Evolutionary conservation across 2,888 invertebrate genomes (phyloP), one percentile per base, ranked within the genome.

Genomic region (Crioceris asparagi): DNA sequence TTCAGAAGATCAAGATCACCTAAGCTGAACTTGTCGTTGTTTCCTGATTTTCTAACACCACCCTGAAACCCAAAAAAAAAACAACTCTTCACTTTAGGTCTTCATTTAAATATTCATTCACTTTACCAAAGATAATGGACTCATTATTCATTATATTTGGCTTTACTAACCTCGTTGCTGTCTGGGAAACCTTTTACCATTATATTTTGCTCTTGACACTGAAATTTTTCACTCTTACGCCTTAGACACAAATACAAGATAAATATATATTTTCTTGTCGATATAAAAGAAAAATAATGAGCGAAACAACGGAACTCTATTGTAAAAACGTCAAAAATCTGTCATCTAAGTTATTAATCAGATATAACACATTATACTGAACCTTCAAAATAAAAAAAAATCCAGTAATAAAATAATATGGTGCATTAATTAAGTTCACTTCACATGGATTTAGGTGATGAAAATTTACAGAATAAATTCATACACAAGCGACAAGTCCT

Each of bases 1-100:
- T 63, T 62, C 46, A 62, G 52, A 36, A 62, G 52, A 55, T 62
- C 61, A 40, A 60, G 49, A 41, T 61, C 53, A 41, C 57, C 56
- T 43, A 60, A 51, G 42, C 51, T 54, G 38, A 54, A 50, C 40
- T 49, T 53, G 48, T 59, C 60, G 49, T 51, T 54, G 40, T 57
- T 57, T 33, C 55, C 53, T 40, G 50, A 47, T 47, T 53, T 52
- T 25, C 48, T 49, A 38, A 45, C 39, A 45, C 44, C 48, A 39
- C 49, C 50, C 59, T 58, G 33, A 19, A 53, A 57, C 55, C 40
- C 49, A 45, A 44, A 50, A 44, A 46, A 46, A n/a, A 19, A 29
- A 10, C 19, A 15, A 11, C 23, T n/a, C 23, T 17, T 2, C 14
- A 33, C 18, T 11, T 17, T 12, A 34, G 2, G 18, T 33, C 11